These are phyloP conservation scores for Empis livida DNA, from an alignment of 2,888 invertebrate species.

Conservation along the genomic window DNA sequence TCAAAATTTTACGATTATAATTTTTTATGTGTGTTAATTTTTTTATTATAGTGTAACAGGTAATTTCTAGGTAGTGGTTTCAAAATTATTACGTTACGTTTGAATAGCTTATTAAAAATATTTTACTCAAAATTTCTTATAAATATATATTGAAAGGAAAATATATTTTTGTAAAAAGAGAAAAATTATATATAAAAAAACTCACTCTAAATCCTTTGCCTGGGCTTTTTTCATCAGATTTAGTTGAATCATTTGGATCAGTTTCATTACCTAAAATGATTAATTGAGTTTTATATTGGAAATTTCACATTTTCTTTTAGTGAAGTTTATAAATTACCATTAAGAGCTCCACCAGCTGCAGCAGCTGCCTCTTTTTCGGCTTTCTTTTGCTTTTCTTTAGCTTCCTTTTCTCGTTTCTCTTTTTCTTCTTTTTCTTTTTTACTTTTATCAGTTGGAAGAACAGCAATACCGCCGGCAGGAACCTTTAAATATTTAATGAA, in stretches of 20 bases:
- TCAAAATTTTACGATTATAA: too few relatives aligned
- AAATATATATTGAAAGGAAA: too few relatives aligned
- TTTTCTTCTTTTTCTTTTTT: constrained; percentile 46
- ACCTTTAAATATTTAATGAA: constrained; percentile 44
- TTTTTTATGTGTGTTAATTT: too few relatives aligned
- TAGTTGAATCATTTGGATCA: constrained; percentile 36
- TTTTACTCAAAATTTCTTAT: too few relatives aligned
- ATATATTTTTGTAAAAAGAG: too few relatives aligned
- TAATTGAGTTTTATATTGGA: too few relatives aligned
- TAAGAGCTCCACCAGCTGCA: constrained; percentile 21
- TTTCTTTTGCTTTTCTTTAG: constrained; percentile 20
- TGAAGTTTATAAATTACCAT: constrained; percentile 17
- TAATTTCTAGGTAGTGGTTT: too few relatives aligned
- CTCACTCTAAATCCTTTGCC: constrained; percentile 10
- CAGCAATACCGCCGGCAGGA: constrained; percentile 72
- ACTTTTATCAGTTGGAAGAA: constrained; percentile 52
- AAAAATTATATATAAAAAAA: background rate
- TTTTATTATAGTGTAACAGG: too few relatives aligned
- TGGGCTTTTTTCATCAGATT: constrained; percentile 39
- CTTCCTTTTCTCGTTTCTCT: constrained; percentile 27
- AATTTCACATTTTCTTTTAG: too few relatives aligned
- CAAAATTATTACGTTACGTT: too few relatives aligned
- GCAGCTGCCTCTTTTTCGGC: constrained; percentile 17
- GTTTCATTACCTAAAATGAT: constrained; percentile 38
- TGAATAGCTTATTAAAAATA: too few relatives aligned